Conservation (phyloP, 2,888 invertebrate genomes). For the Piscicola geometra region DNA sequence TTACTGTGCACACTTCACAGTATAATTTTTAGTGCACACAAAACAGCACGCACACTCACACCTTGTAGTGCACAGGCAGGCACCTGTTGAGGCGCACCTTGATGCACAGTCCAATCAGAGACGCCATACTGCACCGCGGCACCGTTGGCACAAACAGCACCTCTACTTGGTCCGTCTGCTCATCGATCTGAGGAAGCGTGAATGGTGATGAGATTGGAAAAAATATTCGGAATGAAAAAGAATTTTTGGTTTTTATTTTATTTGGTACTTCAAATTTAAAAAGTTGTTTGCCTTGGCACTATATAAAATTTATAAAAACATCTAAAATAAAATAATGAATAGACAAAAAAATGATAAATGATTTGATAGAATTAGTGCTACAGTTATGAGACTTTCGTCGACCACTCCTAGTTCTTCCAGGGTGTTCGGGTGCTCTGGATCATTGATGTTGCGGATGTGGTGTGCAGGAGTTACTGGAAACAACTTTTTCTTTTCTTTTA, state of each 20-base stretch:
- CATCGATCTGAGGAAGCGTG: slow-evolving; percentile 63
- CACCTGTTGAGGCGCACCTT: slow-evolving; percentile 79
- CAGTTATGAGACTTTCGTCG: slow-evolving; percentile 2
- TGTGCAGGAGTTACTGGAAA: background rate
- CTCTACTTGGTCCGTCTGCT: slow-evolving; percentile 67
- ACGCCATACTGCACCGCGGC: slow-evolving; percentile 98
- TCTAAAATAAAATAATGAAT: no score
- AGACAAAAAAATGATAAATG: background rate
- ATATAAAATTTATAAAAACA: no score
- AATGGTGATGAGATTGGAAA: background rate
- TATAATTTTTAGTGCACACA: no score
- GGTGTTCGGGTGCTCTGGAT: slow-evolving; percentile 14
- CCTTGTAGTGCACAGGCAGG: slow-evolving; percentile 54
- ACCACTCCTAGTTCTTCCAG: slow-evolving; percentile 12
- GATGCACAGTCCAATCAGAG: slow-evolving; percentile 84
- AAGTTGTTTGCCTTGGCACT: no score
- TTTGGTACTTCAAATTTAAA: no score
- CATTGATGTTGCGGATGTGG: slow-evolving; percentile 17
- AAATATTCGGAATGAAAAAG: background rate
- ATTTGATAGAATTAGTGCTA: no score
- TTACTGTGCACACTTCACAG: no score
- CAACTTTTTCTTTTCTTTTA: background rate
- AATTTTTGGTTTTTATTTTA: background rate
- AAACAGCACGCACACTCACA: no score
- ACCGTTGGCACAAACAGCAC: slow-evolving; percentile 93